phyloP scores from a whole-genome alignment of 35 echinoderm and acorn worm species.

The Ophioderma brevispina region DNA sequence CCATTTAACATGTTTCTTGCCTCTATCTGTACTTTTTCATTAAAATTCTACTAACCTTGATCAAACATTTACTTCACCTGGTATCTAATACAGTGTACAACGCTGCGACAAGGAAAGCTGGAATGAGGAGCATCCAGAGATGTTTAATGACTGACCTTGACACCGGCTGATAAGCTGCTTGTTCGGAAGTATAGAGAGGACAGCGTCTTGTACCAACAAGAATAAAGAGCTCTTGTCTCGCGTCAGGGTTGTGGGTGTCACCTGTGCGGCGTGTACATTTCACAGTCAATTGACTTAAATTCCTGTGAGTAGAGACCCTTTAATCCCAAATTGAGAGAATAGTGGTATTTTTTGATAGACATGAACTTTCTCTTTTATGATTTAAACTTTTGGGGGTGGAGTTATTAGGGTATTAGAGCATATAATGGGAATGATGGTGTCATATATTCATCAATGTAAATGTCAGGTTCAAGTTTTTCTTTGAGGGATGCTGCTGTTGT shows the following conservation, averaged over 20 bases:
- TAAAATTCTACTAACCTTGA: no score
- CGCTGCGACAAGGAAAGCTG: slow-evolving; percentile 88
- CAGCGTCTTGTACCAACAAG: slow-evolving; percentile 44
- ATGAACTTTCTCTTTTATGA: no score
- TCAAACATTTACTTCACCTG: no score
- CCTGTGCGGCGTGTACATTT: slow-evolving; percentile 94
- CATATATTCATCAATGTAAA: no score
- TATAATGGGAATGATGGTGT: no score
- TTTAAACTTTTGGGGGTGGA: no score
- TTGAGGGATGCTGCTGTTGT: no score
- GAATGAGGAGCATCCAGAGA: slow-evolving; percentile 85
- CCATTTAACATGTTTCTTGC: no score
- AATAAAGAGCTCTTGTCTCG: slow-evolving; percentile 76
- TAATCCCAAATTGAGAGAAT: neutral
- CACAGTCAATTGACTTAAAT: slow-evolving; percentile 72
- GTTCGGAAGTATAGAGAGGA: slow-evolving; percentile 88
- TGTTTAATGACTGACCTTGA: slow-evolving; percentile 87
- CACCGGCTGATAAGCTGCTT: slow-evolving; percentile 63
- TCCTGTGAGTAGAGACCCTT: slow-evolving; percentile 66
- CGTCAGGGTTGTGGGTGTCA: slow-evolving; percentile 90
- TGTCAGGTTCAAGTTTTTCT: no score
- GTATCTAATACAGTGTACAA: slow-evolving; percentile 83
- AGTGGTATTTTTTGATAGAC: no score
- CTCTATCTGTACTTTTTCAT: no score
- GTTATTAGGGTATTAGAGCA: no score